phyloP scores from a whole-genome alignment of 2,113 vertebrate genomes.

The Pseudolaguvia tuberculata region DNA sequence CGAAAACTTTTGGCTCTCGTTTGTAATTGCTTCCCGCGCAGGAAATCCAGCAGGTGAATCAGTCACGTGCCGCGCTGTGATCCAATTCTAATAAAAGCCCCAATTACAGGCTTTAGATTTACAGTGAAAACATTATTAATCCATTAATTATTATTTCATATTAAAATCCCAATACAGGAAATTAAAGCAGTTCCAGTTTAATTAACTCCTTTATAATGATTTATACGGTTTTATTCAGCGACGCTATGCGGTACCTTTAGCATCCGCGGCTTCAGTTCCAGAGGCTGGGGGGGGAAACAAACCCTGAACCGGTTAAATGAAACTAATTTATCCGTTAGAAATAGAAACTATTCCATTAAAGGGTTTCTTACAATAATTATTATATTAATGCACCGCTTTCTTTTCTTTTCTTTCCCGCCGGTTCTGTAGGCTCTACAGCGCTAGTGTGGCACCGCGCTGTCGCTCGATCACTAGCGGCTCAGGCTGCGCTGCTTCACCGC shows the following conservation, averaged over 20 bases:
- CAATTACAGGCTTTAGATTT: too few species aligned
- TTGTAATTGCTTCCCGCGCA: too few species aligned
- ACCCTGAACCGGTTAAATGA: neutral
- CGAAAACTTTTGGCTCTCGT: too few species aligned
- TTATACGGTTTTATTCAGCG: neutral
- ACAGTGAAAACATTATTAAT: too few species aligned
- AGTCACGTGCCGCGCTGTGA: neutral
- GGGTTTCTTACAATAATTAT: neutral
- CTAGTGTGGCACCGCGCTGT: constrained; percentile 53
- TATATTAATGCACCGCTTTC: neutral
- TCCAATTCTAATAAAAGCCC: neutral
- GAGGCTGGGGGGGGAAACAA: too few species aligned
- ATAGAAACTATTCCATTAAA: neutral
- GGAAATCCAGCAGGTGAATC: constrained; percentile 5
- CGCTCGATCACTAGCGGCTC: constrained; percentile 63
- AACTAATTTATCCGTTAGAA: neutral
- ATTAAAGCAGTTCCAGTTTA: neutral
- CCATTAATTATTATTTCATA: too few species aligned
- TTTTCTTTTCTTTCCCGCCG: neutral
- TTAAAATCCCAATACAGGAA: too few species aligned
- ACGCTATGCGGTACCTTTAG: constrained; percentile 1
- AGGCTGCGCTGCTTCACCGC: constrained; percentile 58
- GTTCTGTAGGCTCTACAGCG: constrained; percentile 20
- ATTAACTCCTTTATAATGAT: neutral
- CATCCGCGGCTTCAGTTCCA: neutral